These are phyloP conservation scores for Papilio helenus DNA, from an alignment of 1,140 invertebrate genomes.

Conservation along the genomic window DNA sequence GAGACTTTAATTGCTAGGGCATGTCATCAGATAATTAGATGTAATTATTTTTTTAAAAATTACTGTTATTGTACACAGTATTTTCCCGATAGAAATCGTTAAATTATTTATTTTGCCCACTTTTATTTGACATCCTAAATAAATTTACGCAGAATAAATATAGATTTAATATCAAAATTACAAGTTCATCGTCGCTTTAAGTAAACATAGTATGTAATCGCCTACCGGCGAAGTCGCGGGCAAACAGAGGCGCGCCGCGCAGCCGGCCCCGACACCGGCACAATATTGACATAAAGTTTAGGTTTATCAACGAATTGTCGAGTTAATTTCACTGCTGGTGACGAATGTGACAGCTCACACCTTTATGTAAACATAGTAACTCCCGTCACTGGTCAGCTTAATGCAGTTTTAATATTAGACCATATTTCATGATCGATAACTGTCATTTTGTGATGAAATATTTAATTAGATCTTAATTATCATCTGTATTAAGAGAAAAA, in stretches of 20 bases:
- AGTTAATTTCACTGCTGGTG: conserved; percentile 42
- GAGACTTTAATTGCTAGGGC: no score
- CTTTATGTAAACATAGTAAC: conserved; percentile 17
- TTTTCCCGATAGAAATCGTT: not conserved
- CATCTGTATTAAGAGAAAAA: no score
- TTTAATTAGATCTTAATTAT: no score
- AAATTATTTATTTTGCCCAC: not conserved
- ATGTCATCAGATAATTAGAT: no score
- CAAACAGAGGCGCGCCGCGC: conserved; percentile 47
- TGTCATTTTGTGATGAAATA: no score
- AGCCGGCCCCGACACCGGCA: conserved; percentile 45
- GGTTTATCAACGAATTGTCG: conserved; percentile 41
- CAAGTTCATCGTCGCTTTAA: conserved; percentile 48
- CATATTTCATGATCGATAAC: not conserved
- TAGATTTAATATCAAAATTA: conserved; percentile 45
- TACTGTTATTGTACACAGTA: not conserved
- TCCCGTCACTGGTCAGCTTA: not conserved
- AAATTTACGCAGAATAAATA: conserved; percentile 9
- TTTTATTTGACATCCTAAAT: conserved; percentile 31
- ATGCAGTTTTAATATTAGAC: not conserved
- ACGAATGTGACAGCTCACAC: conserved; percentile 40
- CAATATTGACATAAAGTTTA: conserved; percentile 45
- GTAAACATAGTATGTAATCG: conserved; percentile 51
- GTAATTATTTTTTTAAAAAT: not conserved
- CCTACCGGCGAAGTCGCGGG: conserved; percentile 44